Evolutionary conservation across 1,140 invertebrate genomes (phyloP).

Genomic region (Sitobion miscanthi): DNA sequence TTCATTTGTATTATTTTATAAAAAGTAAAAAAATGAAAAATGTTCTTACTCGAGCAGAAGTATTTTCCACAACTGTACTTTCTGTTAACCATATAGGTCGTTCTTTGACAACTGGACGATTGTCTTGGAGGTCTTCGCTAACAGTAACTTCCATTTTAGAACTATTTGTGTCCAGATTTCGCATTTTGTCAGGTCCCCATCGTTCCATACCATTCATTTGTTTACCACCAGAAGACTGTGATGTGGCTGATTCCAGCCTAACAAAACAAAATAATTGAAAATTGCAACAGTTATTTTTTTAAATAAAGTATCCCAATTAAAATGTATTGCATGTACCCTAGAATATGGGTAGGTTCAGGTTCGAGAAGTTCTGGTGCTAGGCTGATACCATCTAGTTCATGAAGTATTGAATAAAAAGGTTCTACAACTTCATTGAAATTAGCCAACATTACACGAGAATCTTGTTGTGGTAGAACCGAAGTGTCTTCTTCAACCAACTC

Average conservation of each 20-base stretch:
- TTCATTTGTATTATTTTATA: neutral
- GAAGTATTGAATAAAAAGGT: constrained; percentile 84
- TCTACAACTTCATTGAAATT: constrained; percentile 95
- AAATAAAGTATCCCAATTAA: constrained; percentile 18
- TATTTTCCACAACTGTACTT: constrained; percentile 80
- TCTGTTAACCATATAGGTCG: constrained; percentile 94
- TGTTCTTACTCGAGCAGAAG: constrained; percentile 61
- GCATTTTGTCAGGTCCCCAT: constrained; percentile 54
- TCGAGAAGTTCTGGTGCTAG: constrained; percentile 91
- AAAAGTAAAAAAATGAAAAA: neutral
- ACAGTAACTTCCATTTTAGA: constrained; percentile 58
- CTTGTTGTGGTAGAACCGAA: constrained; percentile 88
- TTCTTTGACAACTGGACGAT: constrained; percentile 67
- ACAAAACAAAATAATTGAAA: neutral
- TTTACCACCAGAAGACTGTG: constrained; percentile 7
- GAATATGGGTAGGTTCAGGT: constrained; percentile 88
- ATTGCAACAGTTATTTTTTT: neutral
- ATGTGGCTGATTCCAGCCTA: constrained; percentile 30
- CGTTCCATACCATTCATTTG: constrained; percentile 40
- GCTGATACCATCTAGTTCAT: constrained; percentile 94
- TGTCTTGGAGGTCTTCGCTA: constrained; percentile 65
- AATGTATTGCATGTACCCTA: constrained; percentile 23
- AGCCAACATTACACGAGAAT: constrained; percentile 86
- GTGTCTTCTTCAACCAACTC: constrained; percentile 92
- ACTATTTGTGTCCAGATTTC: constrained; percentile 40